Percentiles rank a stretch among this genome's conserved stretches.
phyloP scores from a whole-genome alignment of 2,888 invertebrate species.

The Oscheius sp. region DNA sequence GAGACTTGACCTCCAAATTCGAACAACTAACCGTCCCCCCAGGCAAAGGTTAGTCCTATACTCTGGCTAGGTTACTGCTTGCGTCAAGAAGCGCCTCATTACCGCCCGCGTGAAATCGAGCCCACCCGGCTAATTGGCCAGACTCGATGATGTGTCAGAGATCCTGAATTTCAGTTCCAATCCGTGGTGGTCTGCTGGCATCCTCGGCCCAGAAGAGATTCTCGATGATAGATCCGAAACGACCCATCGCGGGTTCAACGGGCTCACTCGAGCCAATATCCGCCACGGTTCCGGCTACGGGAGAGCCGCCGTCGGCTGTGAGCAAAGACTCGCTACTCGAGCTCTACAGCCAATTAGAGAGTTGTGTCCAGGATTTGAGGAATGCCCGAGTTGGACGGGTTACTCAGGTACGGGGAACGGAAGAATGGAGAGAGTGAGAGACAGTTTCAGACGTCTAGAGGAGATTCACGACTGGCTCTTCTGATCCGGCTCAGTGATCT shows the following conservation, averaged over 20 bases:
- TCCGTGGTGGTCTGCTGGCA: slow-evolving; percentile 18
- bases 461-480: slow-evolving; percentile 35
- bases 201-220: slow-evolving; percentile 38
- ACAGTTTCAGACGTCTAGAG: slow-evolving; percentile 21
- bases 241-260: background rate
- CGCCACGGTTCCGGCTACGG: slow-evolving; percentile 19
- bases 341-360: slow-evolving; percentile 57
- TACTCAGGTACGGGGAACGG: slow-evolving; percentile 18
- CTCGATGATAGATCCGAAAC: slow-evolving; percentile 40
- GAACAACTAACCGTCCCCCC: slow-evolving; percentile 50
- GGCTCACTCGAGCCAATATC: slow-evolving; percentile 27
- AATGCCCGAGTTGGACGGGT: slow-evolving; percentile 38
- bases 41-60: slow-evolving; percentile 3
- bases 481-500: slow-evolving; percentile 57
- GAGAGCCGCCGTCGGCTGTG: slow-evolving; percentile 1
- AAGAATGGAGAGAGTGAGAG: background rate
- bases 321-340: slow-evolving; percentile 55
- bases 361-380: slow-evolving; percentile 47
- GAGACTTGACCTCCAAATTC: slow-evolving; percentile 65
- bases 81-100: slow-evolving; percentile 16
- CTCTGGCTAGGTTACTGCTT: background rate
- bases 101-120: slow-evolving; percentile 23
- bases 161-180: slow-evolving; percentile 4
- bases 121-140: slow-evolving; percentile 23
- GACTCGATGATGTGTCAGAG: slow-evolving; percentile 1